Percentiles rank a stretch among this genome's conserved stretches.
These are phyloP conservation scores for Gallinago paraguaiae DNA, from an alignment of 2,113 vertebrate genomes.

Conservation along the genomic window DNA sequence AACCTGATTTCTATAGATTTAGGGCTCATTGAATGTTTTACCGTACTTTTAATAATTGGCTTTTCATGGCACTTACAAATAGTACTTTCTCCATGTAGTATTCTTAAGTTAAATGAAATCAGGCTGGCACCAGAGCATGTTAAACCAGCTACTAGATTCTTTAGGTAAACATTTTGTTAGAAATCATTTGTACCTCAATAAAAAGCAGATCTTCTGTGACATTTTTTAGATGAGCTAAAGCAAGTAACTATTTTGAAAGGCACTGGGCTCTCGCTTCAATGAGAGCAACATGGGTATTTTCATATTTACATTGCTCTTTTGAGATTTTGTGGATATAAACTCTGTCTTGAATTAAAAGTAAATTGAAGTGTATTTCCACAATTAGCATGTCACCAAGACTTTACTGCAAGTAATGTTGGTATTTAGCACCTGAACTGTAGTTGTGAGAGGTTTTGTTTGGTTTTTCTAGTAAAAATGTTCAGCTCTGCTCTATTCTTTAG, in stretches of 20 bases:
- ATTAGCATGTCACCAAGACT: accelerated
- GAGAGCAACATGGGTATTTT: accelerated
- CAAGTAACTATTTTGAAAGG: background rate
- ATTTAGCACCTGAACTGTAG: background rate
- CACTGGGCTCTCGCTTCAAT: background rate
- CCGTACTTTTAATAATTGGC: background rate
- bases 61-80: background rate
- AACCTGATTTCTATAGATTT: background rate
- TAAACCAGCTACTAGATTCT: background rate
- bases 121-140: background rate
- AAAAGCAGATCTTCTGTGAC: background rate
- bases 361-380: background rate
- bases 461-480: background rate
- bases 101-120: background rate
- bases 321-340: background rate
- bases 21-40: background rate
- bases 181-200: background rate
- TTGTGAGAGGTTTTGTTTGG: background rate
- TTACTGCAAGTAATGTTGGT: background rate
- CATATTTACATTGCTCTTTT: background rate
- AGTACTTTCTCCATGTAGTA: background rate
- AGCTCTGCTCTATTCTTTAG: background rate
- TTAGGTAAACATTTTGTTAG: background rate
- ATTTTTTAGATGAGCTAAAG: background rate
- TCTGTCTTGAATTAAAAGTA: background rate